Percentiles rank a stretch among this genome's conserved stretches.
Conservation (phyloP, 2,888 invertebrate species). For the Mechanitis messenoides region DNA sequence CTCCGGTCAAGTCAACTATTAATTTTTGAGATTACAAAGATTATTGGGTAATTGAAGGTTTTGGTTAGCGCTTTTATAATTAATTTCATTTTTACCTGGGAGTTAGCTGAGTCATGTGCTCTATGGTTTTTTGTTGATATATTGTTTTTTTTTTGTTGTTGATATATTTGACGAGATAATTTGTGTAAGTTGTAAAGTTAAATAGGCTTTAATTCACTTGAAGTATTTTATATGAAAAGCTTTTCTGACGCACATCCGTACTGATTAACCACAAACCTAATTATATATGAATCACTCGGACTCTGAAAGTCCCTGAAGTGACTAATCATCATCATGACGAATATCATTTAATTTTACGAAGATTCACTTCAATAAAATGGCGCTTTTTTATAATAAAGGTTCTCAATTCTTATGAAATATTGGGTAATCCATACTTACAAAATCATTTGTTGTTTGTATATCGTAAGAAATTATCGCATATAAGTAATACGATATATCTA, state of each 20-base stretch:
- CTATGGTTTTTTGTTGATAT: conserved; percentile 25
- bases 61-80: conserved; percentile 60
- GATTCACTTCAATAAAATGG: conserved; percentile 35
- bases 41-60: conserved; percentile 68
- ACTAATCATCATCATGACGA: conserved; percentile 42
- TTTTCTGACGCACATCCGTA: background rate
- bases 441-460: too few species aligned
- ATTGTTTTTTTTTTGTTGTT: conserved; percentile 17
- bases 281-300: conserved; percentile 31
- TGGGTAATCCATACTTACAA: too few species aligned
- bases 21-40: conserved; percentile 61
- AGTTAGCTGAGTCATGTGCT: conserved; percentile 54
- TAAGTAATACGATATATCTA: too few species aligned
- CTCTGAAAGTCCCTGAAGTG: conserved; percentile 40
- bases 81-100: conserved; percentile 63
- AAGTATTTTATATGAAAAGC: background rate
- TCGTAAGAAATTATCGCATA: too few species aligned
- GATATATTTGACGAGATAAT: conserved; percentile 8
- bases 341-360: conserved; percentile 40
- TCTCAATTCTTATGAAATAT: background rate
- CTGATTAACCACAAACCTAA: background rate
- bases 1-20: conserved; percentile 60
- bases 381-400: conserved; percentile 19
- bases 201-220: background rate
- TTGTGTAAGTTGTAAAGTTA: conserved; percentile 9